A percentile compares a stretch with the other conserved stretches of the same genome.
Conservation (phyloP, 1,140 invertebrate species). For the Steinernema khuongi region DNA sequence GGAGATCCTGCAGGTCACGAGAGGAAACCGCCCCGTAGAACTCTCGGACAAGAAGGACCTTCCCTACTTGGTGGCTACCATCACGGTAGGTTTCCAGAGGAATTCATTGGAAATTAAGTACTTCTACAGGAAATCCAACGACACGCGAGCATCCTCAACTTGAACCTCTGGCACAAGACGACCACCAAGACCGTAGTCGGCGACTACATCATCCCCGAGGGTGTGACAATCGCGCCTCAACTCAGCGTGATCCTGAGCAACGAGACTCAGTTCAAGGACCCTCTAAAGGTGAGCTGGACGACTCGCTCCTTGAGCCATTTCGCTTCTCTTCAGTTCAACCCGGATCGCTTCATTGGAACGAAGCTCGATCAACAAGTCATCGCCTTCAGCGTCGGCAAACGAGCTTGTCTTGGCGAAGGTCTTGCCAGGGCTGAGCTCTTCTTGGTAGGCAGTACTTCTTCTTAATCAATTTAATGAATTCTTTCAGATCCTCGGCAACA, state of each 20-base stretch:
- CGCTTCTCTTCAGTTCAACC: constrained; percentile 13
- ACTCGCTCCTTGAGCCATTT: background rate
- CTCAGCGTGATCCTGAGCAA: constrained; percentile 26
- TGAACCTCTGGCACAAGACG: constrained; percentile 49
- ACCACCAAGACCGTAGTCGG: constrained; percentile 36
- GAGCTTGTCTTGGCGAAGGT: constrained; percentile 30
- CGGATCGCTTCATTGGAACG: background rate
- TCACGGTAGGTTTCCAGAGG: constrained; percentile 7
- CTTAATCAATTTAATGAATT: background rate
- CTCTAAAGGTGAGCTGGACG: background rate
- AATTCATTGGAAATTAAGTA: too few species aligned
- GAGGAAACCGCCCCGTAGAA: constrained; percentile 18
- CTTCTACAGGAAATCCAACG: constrained; percentile 43
- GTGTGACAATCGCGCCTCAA: constrained; percentile 24
- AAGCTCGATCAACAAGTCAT: constrained; percentile 27
- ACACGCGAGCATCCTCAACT: constrained; percentile 45
- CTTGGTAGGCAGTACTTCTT: background rate
- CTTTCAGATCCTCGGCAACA: background rate
- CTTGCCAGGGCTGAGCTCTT: constrained; percentile 23
- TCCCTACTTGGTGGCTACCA: constrained; percentile 19
- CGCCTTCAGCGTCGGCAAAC: constrained; percentile 33
- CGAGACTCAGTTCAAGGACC: constrained; percentile 17
- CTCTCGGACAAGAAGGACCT: constrained; percentile 22
- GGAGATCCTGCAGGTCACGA: constrained; percentile 12
- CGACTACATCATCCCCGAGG: constrained; percentile 31